These are phyloP conservation scores for Drepanosiphum platanoidis DNA, from an alignment of 2,888 invertebrate species.

Conservation along the genomic window DNA sequence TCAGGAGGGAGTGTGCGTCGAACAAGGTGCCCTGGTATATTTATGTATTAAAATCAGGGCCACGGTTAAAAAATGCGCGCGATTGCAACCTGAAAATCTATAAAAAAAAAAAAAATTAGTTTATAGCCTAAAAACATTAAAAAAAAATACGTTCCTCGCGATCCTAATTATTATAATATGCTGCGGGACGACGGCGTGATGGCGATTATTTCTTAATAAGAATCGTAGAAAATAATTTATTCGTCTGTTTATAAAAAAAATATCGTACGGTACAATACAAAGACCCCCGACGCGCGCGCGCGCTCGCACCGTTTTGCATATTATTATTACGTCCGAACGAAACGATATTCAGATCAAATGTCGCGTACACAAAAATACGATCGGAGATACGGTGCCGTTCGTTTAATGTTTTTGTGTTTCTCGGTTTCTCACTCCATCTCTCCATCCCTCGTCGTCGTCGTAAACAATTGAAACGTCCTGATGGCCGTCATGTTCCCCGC, in stretches of 20 bases:
- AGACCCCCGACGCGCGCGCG: neutral
- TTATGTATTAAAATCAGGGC: too few relatives aligned
- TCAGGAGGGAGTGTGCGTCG: too few relatives aligned
- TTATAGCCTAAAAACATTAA: too few relatives aligned
- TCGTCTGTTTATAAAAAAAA: neutral
- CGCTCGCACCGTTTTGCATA: constrained; percentile 7
- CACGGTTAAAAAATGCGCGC: too few relatives aligned
- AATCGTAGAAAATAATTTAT: neutral
- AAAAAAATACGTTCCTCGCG: too few relatives aligned
- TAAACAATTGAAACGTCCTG: constrained; percentile 20
- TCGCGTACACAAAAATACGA: constrained; percentile 22
- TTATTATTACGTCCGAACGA: constrained; percentile 3
- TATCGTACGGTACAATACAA: neutral
- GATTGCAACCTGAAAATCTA: too few relatives aligned
- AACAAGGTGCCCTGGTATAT: too few relatives aligned
- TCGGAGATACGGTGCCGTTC: constrained; percentile 27
- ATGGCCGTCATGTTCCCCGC: neutral
- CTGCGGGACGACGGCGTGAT: too few relatives aligned
- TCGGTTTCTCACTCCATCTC: neutral
- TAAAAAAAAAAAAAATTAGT: too few relatives aligned
- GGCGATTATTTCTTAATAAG: too few relatives aligned
- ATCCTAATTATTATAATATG: too few relatives aligned
- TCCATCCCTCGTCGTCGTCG: neutral
- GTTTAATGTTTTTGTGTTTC: constrained; percentile 28
- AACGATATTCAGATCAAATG: constrained; percentile 39